Percentiles rank a stretch among this genome's conserved stretches.
These are phyloP conservation scores for Neolamprologus multifasciatus DNA, from an alignment of 2,797 vertebrate genomes.

Conservation along the genomic window DNA sequence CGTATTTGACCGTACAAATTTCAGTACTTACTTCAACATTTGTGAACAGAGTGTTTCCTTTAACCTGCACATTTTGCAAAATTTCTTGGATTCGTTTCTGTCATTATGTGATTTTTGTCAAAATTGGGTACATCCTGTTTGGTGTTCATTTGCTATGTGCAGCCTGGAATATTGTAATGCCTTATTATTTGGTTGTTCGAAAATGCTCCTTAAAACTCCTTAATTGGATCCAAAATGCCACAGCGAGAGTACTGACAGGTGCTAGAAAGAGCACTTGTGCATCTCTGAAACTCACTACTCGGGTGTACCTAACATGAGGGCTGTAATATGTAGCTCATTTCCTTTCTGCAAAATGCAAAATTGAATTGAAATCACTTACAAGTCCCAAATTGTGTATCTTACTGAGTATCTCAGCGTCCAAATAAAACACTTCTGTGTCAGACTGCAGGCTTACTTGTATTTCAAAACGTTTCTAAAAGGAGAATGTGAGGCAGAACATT, in stretches of 20 bases:
- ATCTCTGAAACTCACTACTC: neutral
- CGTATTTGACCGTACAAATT: neutral
- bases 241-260: neutral
- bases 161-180: neutral
- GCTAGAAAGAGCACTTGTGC: neutral
- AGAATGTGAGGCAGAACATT: neutral
- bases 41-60: neutral
- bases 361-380: neutral
- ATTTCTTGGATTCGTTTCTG: rapidly evolving
- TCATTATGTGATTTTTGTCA: neutral
- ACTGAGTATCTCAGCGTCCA: neutral
- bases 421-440: neutral
- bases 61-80: neutral
- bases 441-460: neutral
- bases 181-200: neutral
- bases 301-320: neutral
- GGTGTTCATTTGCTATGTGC: neutral
- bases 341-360: neutral
- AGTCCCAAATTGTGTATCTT: neutral
- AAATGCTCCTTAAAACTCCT: neutral
- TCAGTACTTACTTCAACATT: neutral
- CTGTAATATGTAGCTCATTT: neutral
- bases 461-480: neutral
- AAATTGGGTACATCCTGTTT: neutral
- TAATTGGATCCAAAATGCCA: neutral